phyloP scores from a whole-genome alignment of 2,888 invertebrate genomes.

The Eledona agricola region DNA sequence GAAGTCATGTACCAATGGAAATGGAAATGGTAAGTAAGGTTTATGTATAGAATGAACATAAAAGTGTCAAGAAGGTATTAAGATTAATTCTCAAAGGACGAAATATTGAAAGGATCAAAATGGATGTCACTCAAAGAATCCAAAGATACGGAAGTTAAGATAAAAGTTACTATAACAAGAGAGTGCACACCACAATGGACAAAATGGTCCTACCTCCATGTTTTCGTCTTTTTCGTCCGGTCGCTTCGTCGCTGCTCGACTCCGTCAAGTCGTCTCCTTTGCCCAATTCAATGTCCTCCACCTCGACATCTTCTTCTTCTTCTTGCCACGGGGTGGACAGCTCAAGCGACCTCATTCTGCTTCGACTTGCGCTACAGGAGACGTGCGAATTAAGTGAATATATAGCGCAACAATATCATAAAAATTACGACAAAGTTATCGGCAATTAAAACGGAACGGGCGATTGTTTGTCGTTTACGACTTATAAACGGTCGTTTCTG shows the following conservation, averaged over 20 bases:
- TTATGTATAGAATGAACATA: too few species aligned
- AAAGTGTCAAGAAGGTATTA: too few species aligned
- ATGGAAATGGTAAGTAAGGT: too few species aligned
- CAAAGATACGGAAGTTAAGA: too few species aligned
- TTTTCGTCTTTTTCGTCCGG: conserved; percentile 59
- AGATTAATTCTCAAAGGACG: too few species aligned
- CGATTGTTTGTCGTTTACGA: conserved; percentile 7
- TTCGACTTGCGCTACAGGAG: conserved; percentile 37
- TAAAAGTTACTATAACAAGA: too few species aligned
- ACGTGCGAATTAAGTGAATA: conserved; percentile 2
- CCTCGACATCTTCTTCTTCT: conserved; percentile 62
- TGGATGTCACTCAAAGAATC: too few species aligned
- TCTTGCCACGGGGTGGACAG: conserved; percentile 62
- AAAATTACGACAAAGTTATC: not conserved
- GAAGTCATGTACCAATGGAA: too few species aligned
- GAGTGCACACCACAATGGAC: too few species aligned
- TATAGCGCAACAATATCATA: not conserved
- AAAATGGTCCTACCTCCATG: conserved; percentile 58
- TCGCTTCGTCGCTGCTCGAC: conserved; percentile 61
- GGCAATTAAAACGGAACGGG: conserved; percentile 4
- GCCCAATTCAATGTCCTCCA: conserved; percentile 60
- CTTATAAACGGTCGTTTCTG: conserved; percentile 1
- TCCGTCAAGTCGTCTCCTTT: conserved; percentile 58
- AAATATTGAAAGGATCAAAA: too few species aligned
- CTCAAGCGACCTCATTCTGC: conserved; percentile 60